Percentiles rank a stretch among this genome's conserved stretches.
These are phyloP conservation scores for Gallinago jamesoni DNA, from an alignment of 2,113 vertebrate genomes.

Conservation along the genomic window DNA sequence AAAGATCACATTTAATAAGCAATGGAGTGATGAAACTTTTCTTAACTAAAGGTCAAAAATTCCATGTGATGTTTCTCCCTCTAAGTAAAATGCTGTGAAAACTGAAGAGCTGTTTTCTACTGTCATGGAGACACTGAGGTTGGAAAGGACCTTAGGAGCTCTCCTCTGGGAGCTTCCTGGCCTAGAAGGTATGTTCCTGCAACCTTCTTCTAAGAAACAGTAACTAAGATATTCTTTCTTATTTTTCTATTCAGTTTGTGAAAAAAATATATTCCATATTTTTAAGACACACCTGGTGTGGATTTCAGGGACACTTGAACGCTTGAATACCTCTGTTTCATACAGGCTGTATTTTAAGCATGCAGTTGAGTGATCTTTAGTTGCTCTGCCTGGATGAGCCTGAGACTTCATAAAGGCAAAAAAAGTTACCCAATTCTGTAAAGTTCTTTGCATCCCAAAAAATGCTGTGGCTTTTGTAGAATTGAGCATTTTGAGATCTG, in stretches of 20 bases:
- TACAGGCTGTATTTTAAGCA: background rate
- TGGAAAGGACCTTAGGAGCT: background rate
- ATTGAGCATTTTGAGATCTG: background rate
- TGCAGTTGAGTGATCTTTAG: background rate
- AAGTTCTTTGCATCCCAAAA: background rate
- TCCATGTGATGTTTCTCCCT: background rate
- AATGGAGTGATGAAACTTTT: background rate
- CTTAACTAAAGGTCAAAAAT: background rate
- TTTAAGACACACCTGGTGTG: background rate
- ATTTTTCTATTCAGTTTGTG: background rate
- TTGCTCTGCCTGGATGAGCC: background rate
- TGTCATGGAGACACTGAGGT: background rate
- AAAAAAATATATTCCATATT: background rate
- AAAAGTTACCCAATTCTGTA: background rate
- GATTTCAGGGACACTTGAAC: background rate
- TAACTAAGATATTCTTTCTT: background rate
- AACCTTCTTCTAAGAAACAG: background rate
- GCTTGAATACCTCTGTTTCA: background rate
- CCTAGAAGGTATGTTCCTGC: background rate
- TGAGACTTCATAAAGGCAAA: background rate
- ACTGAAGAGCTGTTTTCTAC: background rate
- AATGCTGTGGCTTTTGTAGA: background rate
- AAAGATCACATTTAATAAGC: background rate
- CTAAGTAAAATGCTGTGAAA: background rate
- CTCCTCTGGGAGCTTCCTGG: background rate